phyloP scores from a whole-genome alignment of 2,113 vertebrate species.

The Ophthalmotilapia sp. region DNA sequence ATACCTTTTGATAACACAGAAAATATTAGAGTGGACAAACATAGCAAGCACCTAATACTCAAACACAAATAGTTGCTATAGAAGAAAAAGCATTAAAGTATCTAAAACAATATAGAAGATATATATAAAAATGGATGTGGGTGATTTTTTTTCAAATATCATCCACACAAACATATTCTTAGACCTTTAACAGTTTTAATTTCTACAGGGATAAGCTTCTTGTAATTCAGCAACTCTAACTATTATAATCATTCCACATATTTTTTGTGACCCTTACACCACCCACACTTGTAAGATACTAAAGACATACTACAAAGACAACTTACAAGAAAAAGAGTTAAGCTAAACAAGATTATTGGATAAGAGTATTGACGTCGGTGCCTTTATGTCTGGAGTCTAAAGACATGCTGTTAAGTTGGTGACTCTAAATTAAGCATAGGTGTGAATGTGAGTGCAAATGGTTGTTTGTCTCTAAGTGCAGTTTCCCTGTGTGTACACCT shows the following conservation, averaged over 20 bases:
- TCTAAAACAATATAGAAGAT: background rate
- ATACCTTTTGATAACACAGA: background rate
- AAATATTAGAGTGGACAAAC: background rate
- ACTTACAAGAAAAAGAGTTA: background rate
- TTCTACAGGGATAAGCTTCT: background rate
- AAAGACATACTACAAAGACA: background rate
- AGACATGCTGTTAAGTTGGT: background rate
- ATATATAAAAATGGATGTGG: background rate
- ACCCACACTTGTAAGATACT: background rate
- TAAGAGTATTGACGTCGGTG: background rate
- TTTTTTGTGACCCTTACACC: background rate
- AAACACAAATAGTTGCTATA: background rate
- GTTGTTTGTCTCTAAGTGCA: background rate
- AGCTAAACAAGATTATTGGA: background rate
- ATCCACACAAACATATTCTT: background rate
- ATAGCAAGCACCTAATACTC: background rate
- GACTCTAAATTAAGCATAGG: background rate
- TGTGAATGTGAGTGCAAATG: background rate
- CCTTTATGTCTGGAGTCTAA: background rate
- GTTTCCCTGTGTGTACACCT: background rate
- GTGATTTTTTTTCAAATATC: background rate
- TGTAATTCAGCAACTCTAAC: background rate
- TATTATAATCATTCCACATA: background rate
- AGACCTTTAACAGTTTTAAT: background rate
- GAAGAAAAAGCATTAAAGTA: background rate